A percentile compares a stretch with the other conserved stretches of the same genome.
Conservation (phyloP, 2,113 vertebrate genomes). For the Tetrax tetrax region DNA sequence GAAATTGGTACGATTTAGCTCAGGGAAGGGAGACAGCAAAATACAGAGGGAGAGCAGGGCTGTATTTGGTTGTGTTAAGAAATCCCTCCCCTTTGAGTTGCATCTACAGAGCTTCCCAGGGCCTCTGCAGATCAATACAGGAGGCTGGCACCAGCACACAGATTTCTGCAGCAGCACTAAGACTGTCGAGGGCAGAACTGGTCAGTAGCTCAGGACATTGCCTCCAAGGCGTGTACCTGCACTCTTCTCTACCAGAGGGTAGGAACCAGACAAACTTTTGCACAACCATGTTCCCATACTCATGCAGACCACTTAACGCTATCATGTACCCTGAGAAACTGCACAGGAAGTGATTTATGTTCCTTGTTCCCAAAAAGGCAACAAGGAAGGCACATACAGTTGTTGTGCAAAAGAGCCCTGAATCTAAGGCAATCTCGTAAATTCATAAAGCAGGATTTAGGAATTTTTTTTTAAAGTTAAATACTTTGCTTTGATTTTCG, state of each 20-base stretch:
- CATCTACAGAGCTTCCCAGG: background rate
- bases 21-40: background rate
- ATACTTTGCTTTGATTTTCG: background rate
- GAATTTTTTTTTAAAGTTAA: background rate
- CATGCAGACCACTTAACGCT: background rate
- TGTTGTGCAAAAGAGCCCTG: background rate
- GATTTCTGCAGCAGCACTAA: background rate
- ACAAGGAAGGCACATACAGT: background rate
- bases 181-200: background rate
- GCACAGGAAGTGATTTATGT: background rate
- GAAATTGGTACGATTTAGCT: background rate
- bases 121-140: slow-evolving; percentile 1
- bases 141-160: background rate
- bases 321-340: background rate
- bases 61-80: background rate
- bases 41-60: background rate
- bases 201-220: background rate
- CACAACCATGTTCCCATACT: background rate
- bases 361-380: background rate
- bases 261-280: background rate
- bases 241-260: background rate
- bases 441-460: background rate
- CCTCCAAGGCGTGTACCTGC: background rate
- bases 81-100: background rate
- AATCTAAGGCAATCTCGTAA: background rate